Evolutionary conservation across 2,113 vertebrate genomes (phyloP), one percentile per base, ranked within the genome.

Genomic region (Crypturellus undulatus): DNA sequence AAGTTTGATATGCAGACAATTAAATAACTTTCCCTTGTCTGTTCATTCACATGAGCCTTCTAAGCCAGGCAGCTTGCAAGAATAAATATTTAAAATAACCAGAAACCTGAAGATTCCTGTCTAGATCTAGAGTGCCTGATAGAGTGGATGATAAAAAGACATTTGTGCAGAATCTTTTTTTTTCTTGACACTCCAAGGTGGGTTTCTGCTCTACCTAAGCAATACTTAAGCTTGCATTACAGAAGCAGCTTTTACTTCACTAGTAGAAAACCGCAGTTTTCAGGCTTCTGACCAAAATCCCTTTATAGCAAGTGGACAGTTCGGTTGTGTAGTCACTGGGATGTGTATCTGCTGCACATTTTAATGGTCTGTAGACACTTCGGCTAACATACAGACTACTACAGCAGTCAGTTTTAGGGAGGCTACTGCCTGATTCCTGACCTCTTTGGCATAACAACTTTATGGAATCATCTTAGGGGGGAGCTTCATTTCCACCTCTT

Each of bases 71-170:
- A 93, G 38, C 70, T 82, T 87, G 54, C 67, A 84, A 69, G 54
- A 40, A 80, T 95, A 91, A 95, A 94, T 93, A 95, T 85, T 92
- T 92, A 22, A 91, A 91, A 84, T 92, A 89, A 32, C 79, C 58
- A 91, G 75, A 94, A 78, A 79, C 71, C 20, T 0, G 3, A 87
- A 82, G 63, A 73, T 73, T 92, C 43, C 40, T 87, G 43, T 91
- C 62, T 64, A 58, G 54, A 94, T 91, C 62, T 64, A 58, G 54
- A 94, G 58, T 24, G 78, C 34, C 14, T 84, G 71, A 25, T 52
- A 88, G 2, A n/a, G n/a, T n/a, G n/a, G 18, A 6, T 82, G 67
- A 52, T 79, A 84, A 84, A 91, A 94, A 73, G 26, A 45, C 36
- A 6, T 8, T 62, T 92, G 88, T 34, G 59, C 40, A 71, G 42